A percentile compares a stretch with the other conserved stretches of the same genome.
phyloP scores from a whole-genome alignment of 2,113 vertebrate species.

The Taxidea taxus region DNA sequence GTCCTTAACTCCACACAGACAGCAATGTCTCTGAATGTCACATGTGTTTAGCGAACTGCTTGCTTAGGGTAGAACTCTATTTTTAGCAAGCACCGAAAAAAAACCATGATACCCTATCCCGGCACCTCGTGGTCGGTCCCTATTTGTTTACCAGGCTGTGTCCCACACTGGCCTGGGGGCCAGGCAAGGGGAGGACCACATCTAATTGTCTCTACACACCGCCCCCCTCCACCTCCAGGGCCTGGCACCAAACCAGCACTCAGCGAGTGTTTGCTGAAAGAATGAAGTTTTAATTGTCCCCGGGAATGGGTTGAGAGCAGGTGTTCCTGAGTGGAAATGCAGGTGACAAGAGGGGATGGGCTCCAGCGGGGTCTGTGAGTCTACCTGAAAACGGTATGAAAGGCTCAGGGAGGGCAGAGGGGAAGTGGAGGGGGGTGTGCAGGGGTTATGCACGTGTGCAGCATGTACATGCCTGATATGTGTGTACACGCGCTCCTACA shows the following conservation, averaged over 20 bases:
- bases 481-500: fast-evolving
- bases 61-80: conserved; percentile 43
- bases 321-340: neutral
- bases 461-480: fast-evolving
- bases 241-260: conserved; percentile 51
- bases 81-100: conserved; percentile 62
- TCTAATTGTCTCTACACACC: neutral
- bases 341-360: neutral
- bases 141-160: conserved; percentile 31
- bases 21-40: conserved; percentile 43
- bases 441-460: fast-evolving
- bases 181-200: neutral
- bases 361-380: neutral
- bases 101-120: neutral
- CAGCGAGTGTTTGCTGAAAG: conserved; percentile 7
- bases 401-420: neutral
- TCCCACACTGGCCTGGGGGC: neutral
- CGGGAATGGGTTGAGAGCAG: neutral
- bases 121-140: neutral
- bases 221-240: neutral
- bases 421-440: fast-evolving
- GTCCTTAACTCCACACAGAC: conserved; percentile 17
- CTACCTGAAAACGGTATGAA: neutral
- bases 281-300: conserved; percentile 18
- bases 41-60: neutral